Percentiles rank a stretch among this genome's conserved stretches.
phyloP scores from a whole-genome alignment of 2,888 invertebrate species.

The Xylota segnis region DNA sequence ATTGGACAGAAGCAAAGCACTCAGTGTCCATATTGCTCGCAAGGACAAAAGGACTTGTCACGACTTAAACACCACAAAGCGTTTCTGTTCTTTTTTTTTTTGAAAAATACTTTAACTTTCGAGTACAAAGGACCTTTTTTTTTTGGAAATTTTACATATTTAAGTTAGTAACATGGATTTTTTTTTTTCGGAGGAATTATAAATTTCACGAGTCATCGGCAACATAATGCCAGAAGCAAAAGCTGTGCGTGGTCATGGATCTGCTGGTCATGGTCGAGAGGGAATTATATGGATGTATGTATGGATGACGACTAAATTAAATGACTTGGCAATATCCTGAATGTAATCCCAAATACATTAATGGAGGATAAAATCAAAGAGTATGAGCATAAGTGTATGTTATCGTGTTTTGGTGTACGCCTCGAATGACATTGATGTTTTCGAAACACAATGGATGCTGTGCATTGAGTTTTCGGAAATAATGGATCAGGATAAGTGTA shows the following conservation, averaged over 20 bases:
- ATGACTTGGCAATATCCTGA: constrained; percentile 47
- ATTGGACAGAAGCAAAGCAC: constrained; percentile 10
- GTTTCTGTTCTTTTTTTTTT: neutral
- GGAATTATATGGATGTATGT: constrained; percentile 8
- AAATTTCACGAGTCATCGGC: constrained; percentile 32
- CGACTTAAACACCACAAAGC: constrained; percentile 1
- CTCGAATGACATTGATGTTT: constrained; percentile 23
- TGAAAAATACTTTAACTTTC: neutral
- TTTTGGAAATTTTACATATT: constrained; percentile 9
- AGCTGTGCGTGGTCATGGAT: constrained; percentile 24
- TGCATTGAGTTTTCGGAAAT: constrained; percentile 5
- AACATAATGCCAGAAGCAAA: constrained; percentile 5
- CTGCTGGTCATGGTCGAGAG: constrained; percentile 48
- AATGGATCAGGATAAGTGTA: too few relatives aligned
- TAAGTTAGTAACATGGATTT: constrained; percentile 16
- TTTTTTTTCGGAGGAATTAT: constrained; percentile 28
- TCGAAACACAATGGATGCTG: neutral
- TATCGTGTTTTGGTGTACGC: constrained; percentile 25
- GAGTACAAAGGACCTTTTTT: constrained; percentile 13
- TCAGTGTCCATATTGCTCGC: neutral
- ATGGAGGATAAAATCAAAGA: constrained; percentile 8
- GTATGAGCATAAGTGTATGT: constrained; percentile 2
- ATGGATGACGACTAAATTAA: constrained; percentile 44
- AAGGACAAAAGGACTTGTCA: constrained; percentile 5
- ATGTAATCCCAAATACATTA: constrained; percentile 44